These are phyloP conservation scores for Perca schrenkii DNA, from an alignment of 2,113 vertebrate species.

Conservation along the genomic window DNA sequence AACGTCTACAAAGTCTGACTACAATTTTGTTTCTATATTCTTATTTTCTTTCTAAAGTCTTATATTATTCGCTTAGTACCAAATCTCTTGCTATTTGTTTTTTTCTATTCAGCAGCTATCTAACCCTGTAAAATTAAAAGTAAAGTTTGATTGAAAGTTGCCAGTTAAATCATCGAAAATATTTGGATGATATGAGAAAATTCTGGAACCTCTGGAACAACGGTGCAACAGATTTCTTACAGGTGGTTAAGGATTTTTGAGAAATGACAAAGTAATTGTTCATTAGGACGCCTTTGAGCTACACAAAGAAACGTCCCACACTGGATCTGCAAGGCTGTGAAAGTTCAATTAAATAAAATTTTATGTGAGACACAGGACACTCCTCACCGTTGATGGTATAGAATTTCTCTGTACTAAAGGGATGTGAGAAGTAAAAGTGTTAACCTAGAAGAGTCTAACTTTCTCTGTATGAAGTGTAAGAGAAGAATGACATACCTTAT, in stretches of 20 bases:
- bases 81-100: no score
- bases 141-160: conserved; percentile 12
- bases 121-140: background rate
- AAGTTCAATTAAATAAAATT: background rate
- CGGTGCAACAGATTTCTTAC: conserved; percentile 35
- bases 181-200: background rate
- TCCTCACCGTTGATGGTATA: background rate
- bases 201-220: conserved; percentile 49
- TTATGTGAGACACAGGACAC: background rate
- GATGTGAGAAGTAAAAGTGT: background rate
- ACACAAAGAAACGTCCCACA: background rate
- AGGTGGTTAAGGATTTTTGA: conserved; percentile 48
- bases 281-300: conserved; percentile 13
- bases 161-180: conserved; percentile 30
- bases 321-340: background rate
- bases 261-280: conserved; percentile 18
- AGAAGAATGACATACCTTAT: background rate
- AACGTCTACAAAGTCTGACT: no score
- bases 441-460: background rate
- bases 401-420: background rate
- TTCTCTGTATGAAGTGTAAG: background rate
- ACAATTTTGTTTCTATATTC: no score
- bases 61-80: no score
- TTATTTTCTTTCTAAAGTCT: no score
- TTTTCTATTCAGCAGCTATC: no score